Conservation (phyloP, 2,113 vertebrate species). For the Macrotis lagotis region DNA sequence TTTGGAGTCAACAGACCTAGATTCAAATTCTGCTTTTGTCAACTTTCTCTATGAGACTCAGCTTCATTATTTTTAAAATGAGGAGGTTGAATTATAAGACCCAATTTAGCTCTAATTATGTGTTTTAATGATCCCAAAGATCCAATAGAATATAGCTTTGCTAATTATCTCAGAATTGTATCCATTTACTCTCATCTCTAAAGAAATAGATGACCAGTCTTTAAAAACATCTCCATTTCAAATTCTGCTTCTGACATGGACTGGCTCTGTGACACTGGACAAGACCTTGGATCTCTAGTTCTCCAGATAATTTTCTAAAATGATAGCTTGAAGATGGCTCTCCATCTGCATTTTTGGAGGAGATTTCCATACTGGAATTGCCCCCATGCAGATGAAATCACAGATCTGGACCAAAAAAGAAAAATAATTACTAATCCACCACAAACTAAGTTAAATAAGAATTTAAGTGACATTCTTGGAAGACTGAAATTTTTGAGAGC, state of each 20-base stretch:
- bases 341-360: not conserved
- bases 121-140: not conserved
- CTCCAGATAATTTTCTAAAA: not conserved
- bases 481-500: not conserved
- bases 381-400: not conserved
- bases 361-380: not conserved
- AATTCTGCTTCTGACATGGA: not conserved
- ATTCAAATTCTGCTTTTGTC: not conserved
- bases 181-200: conserved; percentile 51
- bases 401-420: not conserved
- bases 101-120: not conserved
- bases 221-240: not conserved
- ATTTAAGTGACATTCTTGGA: not conserved
- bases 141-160: conserved; percentile 58
- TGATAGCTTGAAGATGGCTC: not conserved
- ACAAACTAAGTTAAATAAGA: not conserved
- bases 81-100: not conserved
- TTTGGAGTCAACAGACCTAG: not conserved
- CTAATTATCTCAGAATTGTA: conserved; percentile 52
- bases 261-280: not conserved
- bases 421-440: not conserved
- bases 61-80: not conserved
- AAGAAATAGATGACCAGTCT: conserved; percentile 52
- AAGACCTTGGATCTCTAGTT: not conserved
- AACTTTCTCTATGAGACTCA: not conserved